phyloP scores from a whole-genome alignment of 2,113 vertebrate species.

The Heptranchias perlo region DNA sequence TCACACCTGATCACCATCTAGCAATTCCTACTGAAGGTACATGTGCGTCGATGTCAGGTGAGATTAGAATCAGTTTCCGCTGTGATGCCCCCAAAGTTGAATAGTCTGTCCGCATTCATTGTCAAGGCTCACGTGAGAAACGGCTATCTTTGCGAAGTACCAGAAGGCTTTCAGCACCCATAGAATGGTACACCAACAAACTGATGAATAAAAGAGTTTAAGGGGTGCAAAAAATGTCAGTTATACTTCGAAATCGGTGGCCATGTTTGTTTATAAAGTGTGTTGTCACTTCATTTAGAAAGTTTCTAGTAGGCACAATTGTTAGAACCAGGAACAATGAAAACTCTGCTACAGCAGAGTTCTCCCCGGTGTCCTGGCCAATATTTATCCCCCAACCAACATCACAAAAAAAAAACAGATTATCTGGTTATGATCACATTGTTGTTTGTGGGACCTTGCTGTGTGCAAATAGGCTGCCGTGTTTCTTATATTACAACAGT shows the following conservation, averaged over 20 bases:
- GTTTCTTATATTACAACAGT: not conserved
- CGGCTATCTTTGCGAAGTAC: not conserved
- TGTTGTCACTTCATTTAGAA: not conserved
- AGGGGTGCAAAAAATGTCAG: not conserved
- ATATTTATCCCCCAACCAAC: not conserved
- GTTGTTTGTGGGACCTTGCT: not conserved
- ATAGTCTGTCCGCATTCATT: not conserved
- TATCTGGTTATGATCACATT: not conserved
- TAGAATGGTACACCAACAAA: not conserved
- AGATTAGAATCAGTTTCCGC: not conserved
- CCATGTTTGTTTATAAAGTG: not conserved
- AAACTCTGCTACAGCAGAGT: not conserved
- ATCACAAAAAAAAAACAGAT: not conserved
- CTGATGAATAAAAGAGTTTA: not conserved
- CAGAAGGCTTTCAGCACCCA: not conserved
- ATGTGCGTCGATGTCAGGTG: not conserved
- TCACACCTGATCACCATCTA: not conserved
- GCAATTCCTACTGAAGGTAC: not conserved
- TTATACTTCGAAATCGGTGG: not conserved
- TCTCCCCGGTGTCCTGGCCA: too few species aligned
- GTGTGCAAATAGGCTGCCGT: not conserved
- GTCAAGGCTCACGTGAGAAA: not conserved
- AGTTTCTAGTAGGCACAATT: not conserved
- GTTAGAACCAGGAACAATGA: not conserved
- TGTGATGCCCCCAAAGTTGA: not conserved